Conservation (phyloP, 2,113 vertebrate species). For the Dicrurus megarhynchus region DNA sequence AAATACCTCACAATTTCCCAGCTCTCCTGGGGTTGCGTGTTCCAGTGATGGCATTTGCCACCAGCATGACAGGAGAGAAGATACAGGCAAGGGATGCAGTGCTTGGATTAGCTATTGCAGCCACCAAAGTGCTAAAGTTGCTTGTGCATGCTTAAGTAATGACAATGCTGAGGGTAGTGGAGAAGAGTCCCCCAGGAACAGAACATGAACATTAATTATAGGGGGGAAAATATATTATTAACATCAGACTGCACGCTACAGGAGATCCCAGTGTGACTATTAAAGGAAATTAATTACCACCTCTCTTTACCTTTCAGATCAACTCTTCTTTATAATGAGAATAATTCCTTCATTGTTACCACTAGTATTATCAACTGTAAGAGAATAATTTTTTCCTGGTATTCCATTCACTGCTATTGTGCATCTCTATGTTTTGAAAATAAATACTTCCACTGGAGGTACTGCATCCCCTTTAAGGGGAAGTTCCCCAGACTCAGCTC, state of each 20-base stretch:
- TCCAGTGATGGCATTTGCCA: neutral
- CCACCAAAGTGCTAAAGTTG: neutral
- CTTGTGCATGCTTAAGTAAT: conserved; percentile 19
- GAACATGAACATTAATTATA: conserved; percentile 74
- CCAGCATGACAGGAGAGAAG: neutral
- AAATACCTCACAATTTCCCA: neutral
- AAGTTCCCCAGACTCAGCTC: neutral
- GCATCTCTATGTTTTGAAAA: neutral
- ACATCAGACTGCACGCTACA: conserved; percentile 52
- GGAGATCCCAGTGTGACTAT: conserved; percentile 76
- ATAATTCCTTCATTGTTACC: conserved; percentile 53
- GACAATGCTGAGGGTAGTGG: conserved; percentile 30
- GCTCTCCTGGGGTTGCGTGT: neutral
- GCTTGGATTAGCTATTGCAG: neutral
- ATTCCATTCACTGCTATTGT: neutral
- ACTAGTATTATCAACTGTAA: conserved; percentile 7
- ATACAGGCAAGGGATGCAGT: neutral
- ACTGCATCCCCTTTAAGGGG: neutral
- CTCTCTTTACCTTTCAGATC: conserved; percentile 66
- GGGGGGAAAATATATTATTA: conserved; percentile 69
- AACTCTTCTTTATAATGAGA: conserved; percentile 60
- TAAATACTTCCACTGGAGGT: neutral
- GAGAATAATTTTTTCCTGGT: conserved; percentile 12
- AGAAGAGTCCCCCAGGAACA: conserved; percentile 39
- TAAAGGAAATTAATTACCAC: conserved; percentile 76